Percentiles rank a stretch among this genome's conserved stretches.
Conservation (phyloP, 2,113 vertebrate genomes). For the Thymallus thymallus region DNA sequence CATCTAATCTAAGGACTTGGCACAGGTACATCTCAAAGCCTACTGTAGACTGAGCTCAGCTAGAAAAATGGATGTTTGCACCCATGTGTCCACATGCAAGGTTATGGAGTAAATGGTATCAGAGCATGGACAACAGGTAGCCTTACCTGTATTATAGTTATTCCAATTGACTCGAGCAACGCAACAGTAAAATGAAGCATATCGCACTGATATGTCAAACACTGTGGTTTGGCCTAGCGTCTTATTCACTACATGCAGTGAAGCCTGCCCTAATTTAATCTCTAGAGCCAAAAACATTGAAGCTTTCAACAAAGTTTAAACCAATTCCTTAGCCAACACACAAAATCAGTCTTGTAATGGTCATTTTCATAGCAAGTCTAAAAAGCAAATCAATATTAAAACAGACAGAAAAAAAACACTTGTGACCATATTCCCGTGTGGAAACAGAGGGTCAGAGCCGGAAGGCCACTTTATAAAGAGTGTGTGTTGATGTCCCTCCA, state of each 20-base stretch:
- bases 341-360: slow-evolving; percentile 31
- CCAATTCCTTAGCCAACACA: slow-evolving; percentile 36
- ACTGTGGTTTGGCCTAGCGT: slow-evolving; percentile 35
- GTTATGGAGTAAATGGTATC: slow-evolving; percentile 28
- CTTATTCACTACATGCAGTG: slow-evolving; percentile 10
- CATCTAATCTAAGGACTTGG: slow-evolving; percentile 6
- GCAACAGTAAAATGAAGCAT: slow-evolving; percentile 50
- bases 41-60: slow-evolving; percentile 33
- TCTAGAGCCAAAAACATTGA: slow-evolving; percentile 56
- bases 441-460: slow-evolving; percentile 34
- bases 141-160: slow-evolving; percentile 47
- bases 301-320: slow-evolving; percentile 69
- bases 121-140: slow-evolving; percentile 47
- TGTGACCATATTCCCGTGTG: slow-evolving; percentile 19
- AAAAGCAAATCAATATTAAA: slow-evolving; percentile 40
- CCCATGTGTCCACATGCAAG: neutral
- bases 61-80: too few species aligned
- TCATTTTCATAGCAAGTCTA: slow-evolving; percentile 36
- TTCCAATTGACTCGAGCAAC: slow-evolving; percentile 42
- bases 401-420: slow-evolving; percentile 35
- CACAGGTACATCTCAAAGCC: slow-evolving; percentile 24
- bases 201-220: slow-evolving; percentile 32
- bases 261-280: slow-evolving; percentile 43
- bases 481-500: neutral
- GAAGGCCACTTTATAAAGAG: slow-evolving; percentile 63